A percentile compares a stretch with the other conserved stretches of the same genome.
These are phyloP conservation scores for Dryoscopus gambensis DNA, from an alignment of 2,113 vertebrate genomes.

Conservation along the genomic window DNA sequence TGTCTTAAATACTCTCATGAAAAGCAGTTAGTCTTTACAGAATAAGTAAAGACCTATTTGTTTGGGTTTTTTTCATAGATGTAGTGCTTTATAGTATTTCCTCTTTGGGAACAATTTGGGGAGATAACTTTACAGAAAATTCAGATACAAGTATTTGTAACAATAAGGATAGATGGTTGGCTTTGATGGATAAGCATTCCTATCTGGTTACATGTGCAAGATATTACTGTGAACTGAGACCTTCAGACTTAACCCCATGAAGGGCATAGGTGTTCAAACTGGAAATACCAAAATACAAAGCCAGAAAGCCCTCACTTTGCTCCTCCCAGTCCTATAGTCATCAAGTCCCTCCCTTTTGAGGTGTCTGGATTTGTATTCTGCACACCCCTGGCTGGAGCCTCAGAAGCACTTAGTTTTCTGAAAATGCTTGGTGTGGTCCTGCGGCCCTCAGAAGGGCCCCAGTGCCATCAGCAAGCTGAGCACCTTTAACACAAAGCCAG, in stretches of 20 bases:
- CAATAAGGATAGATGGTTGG: not conserved
- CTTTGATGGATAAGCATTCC: not conserved
- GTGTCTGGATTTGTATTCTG: not conserved
- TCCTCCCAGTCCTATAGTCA: not conserved
- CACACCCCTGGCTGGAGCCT: not conserved
- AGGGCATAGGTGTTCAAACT: not conserved
- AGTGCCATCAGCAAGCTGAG: not conserved
- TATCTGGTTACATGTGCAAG: not conserved
- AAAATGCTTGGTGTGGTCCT: not conserved
- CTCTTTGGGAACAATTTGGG: not conserved
- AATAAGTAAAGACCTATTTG: no score
- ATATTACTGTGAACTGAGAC: not conserved
- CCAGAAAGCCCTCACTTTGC: not conserved
- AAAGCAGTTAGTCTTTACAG: not conserved
- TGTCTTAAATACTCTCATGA: not conserved
- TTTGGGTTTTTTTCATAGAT: not conserved
- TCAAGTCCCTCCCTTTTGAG: not conserved
- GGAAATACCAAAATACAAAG: not conserved
- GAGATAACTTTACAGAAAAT: not conserved
- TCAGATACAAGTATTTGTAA: not conserved
- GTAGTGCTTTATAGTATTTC: not conserved
- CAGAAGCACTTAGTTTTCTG: not conserved
- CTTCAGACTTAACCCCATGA: not conserved
- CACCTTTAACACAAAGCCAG: not conserved
- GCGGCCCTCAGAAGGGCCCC: not conserved